Evolutionary conservation across 2,797 vertebrate genomes (phyloP), one percentile per base, ranked within the genome.

Genomic region (Trichosurus vulpecula): DNA sequence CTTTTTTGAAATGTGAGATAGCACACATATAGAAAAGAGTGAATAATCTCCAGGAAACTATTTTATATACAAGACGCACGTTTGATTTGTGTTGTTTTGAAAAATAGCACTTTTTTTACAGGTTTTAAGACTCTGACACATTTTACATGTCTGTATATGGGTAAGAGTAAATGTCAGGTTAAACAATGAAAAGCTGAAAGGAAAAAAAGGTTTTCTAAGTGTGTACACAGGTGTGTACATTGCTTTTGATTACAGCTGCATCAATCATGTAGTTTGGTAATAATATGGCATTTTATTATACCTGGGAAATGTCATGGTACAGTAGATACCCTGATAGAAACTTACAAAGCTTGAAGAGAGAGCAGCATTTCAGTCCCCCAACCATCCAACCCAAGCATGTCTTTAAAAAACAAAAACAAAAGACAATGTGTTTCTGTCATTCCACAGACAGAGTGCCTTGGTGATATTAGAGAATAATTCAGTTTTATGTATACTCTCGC

Each of bases 91-190:
- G 61, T 66, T 97, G 91, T 95, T 97, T 96, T 55, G 31, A 90
- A 91, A 95, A 57, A 91, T 11, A 92, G 66, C 61, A 47, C 57
- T 94, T 74, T 87, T 87, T 66, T 61, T 30, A 89, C 1, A 4
- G 53, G 54, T 93, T 89, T 95, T 96, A 96, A 98, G 95, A 90
- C 95, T 97, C 95, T 97, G 97, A 97, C 89, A 95, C 90, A 94
- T 96, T 97, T 96, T 93, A 98, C 96, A 95, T 91, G 96, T 96
- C 89, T 61, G 53, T 96, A 96, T 97, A 98, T 94, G 87, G 97
- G 55, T 96, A 95, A 98, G 94, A 25, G 0, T 92, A 98, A 98
- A 97, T 96, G 97, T 97, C 97, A 98, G 56, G 25, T 97, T 97
- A 98, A 98, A 94, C 96, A 97, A 97, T 92, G 91, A 96, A 96